A percentile compares a stretch with the other conserved stretches of the same genome.
phyloP scores from a whole-genome alignment of 2,113 vertebrate genomes.

The Zapus hudsonius region DNA sequence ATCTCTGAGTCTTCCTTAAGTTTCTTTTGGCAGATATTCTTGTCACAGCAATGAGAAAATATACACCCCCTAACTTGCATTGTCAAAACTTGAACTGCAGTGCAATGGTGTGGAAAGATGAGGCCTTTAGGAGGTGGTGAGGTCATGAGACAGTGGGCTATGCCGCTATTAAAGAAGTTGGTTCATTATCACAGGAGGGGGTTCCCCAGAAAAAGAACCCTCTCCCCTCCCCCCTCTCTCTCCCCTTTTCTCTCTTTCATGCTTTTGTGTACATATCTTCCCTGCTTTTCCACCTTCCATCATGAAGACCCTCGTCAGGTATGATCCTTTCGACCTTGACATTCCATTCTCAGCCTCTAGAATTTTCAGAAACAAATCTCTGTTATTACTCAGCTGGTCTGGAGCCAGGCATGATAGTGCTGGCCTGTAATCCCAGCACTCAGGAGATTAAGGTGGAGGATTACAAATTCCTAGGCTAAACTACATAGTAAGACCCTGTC shows the following conservation, averaged over 20 bases:
- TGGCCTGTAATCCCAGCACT: neutral
- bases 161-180: too few species aligned
- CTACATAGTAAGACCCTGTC: neutral
- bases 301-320: neutral
- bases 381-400: neutral
- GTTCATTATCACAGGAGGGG: neutral
- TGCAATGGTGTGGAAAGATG: neutral
- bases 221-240: rapidly evolving
- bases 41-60: neutral
- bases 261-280: neutral
- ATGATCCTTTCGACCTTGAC: neutral
- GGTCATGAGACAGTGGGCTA: neutral
- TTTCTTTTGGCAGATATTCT: too few species aligned
- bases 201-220: neutral
- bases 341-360: neutral
- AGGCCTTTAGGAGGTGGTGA: neutral
- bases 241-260: neutral
- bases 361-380: neutral
- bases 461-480: neutral
- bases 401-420: neutral
- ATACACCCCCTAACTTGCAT: too few species aligned
- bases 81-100: neutral
- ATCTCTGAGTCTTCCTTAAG: neutral
- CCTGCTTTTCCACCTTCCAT: neutral
- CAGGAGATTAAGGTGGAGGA: neutral